Evolutionary conservation across 2,797 vertebrate species (phyloP).

Genomic region (Phataginus tetradactyla): DNA sequence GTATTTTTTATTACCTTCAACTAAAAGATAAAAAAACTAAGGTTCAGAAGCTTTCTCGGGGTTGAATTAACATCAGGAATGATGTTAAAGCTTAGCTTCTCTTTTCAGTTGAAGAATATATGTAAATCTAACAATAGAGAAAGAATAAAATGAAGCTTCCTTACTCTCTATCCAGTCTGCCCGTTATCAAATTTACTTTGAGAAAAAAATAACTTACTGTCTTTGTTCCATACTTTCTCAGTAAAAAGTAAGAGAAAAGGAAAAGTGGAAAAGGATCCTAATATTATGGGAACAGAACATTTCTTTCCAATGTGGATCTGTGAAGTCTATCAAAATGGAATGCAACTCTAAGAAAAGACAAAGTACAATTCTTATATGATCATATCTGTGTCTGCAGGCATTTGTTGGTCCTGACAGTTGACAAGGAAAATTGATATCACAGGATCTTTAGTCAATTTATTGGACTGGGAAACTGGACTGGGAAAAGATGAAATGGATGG

Average conservation of each 20-base stretch:
- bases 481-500: neutral
- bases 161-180: neutral
- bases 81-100: neutral
- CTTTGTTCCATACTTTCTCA: neutral
- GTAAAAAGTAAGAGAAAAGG: conserved; percentile 21
- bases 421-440: neutral
- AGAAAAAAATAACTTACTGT: conserved; percentile 34
- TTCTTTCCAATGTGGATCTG: neutral
- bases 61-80: conserved; percentile 39
- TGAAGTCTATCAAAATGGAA: conserved; percentile 21
- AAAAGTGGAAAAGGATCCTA: neutral
- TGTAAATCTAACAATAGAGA: neutral
- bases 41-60: neutral
- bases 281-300: neutral
- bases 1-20: neutral
- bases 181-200: conserved; percentile 29
- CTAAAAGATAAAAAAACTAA: conserved; percentile 44
- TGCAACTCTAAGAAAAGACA: neutral
- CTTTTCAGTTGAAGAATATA: neutral
- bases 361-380: neutral
- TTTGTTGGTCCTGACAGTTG: neutral
- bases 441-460: neutral
- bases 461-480: neutral
- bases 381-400: neutral
- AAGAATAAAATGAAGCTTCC: neutral